Evolutionary conservation across 2,797 vertebrate genomes (phyloP).

Genomic region (Alauda arvensis): DNA sequence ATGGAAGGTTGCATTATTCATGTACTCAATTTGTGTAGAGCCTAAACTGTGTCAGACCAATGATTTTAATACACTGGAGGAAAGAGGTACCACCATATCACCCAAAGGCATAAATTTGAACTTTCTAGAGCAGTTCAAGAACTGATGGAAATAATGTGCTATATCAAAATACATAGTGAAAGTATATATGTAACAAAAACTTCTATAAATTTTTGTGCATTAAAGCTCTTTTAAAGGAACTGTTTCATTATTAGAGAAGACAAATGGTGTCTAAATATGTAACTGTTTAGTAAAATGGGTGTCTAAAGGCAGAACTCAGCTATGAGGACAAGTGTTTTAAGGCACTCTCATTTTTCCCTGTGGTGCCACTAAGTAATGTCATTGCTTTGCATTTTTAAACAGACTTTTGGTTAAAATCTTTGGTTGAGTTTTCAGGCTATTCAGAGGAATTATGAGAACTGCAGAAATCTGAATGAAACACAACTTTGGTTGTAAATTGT

Average conservation of each 20-base stretch:
- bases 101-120: neutral
- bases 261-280: neutral
- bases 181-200: neutral
- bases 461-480: neutral
- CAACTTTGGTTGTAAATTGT: neutral
- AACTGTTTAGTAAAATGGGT: neutral
- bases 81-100: fast-evolving
- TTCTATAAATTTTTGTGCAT: neutral
- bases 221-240: neutral
- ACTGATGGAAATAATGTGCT: neutral
- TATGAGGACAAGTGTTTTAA: neutral
- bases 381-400: neutral
- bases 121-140: neutral
- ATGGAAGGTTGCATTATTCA: neutral
- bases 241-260: neutral
- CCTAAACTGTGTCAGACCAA: neutral
- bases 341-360: neutral
- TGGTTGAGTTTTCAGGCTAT: neutral
- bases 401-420: neutral
- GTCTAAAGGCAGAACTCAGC: neutral
- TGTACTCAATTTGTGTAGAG: neutral
- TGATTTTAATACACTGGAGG: neutral
- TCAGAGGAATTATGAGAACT: neutral
- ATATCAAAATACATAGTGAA: neutral
- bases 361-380: neutral